Evolutionary conservation across 2,113 vertebrate species (phyloP), one percentile per base, ranked within the genome.

Genomic region (Alouatta palliata): DNA sequence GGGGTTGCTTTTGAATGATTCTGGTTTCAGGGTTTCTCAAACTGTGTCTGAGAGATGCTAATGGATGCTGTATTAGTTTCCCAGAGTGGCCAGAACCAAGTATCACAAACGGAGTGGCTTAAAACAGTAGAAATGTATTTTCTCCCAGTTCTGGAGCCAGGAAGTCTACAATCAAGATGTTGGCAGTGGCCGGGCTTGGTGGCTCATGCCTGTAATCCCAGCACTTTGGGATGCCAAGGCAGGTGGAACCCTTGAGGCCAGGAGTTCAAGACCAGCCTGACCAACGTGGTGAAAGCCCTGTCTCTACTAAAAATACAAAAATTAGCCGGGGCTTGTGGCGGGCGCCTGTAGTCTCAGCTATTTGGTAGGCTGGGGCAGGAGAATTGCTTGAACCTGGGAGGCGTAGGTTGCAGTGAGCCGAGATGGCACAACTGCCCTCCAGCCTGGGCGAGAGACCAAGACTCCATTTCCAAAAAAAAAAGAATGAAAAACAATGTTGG

Each of bases 181-280:
- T 61, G 25, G 23, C 58, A 61, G 58, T 27, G 32, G 64, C 32
- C 1, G 0, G 64, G 32, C 32, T 0, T 6, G 1, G 64, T 68
- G 64, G 64, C 64, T 35, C 64, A 68, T 0, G 14, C 64, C 64
- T 17, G 0, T 68, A 68, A 68, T 68, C 30, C 64, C 64, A 8
- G 30, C 64, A 68, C 64, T 68, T 68, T 68, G 2, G 32, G 64
- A 68, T 30, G 32, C 64, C 2, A 12, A 68, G 30, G 64, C 6
- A 0, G 16, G 32, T 1, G 2, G 64, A 68, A 30, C 12, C 2
- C 61, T 30, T 64, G 64, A 35, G 32, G 27, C 13, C 64, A 68
- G 13, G 64, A 68, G 64, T 17, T 68, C 6, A 4, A 68, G 13
- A 68, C 14, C 64, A 68, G 6, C 32, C 32, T 68, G 14, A 30